These are phyloP conservation scores for Holothuria scabra DNA, from an alignment of 53 echinoderm and acorn worm genomes.

Conservation along the genomic window DNA sequence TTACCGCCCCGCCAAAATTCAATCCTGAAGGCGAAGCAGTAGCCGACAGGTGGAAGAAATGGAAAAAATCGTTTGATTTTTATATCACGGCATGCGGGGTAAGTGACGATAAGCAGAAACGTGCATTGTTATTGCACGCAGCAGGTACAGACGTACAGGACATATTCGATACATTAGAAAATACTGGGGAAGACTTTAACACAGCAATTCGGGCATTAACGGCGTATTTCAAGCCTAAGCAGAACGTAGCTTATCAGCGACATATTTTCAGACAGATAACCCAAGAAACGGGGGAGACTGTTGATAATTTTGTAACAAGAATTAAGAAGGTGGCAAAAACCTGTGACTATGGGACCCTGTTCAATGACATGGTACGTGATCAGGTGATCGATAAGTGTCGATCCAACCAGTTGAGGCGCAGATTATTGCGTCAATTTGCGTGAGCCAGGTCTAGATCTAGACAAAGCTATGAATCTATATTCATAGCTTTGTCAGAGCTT, in stretches of 20 bases:
- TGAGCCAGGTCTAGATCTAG: too few species aligned
- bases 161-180: conserved; percentile 12
- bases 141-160: conserved; percentile 52
- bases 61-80: conserved; percentile 20
- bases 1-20: too few species aligned
- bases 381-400: conserved; percentile 68
- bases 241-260: conserved; percentile 44
- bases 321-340: conserved; percentile 13
- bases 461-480: too few species aligned
- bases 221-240: conserved; percentile 35
- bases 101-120: conserved; percentile 25
- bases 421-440: conserved; percentile 50
- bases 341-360: conserved; percentile 36
- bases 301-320: conserved; percentile 47
- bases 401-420: conserved; percentile 46
- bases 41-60: background rate
- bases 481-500: too few species aligned
- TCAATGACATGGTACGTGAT: conserved; percentile 46
- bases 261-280: conserved; percentile 41
- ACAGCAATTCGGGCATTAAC: conserved; percentile 27
- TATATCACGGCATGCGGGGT: conserved; percentile 8
- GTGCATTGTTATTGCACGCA: conserved; percentile 48
- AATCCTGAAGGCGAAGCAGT: too few species aligned
- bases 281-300: conserved; percentile 43
- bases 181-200: conserved; percentile 23